phyloP scores from a whole-genome alignment of 2,888 invertebrate species.

The Ametastegia equiseti region DNA sequence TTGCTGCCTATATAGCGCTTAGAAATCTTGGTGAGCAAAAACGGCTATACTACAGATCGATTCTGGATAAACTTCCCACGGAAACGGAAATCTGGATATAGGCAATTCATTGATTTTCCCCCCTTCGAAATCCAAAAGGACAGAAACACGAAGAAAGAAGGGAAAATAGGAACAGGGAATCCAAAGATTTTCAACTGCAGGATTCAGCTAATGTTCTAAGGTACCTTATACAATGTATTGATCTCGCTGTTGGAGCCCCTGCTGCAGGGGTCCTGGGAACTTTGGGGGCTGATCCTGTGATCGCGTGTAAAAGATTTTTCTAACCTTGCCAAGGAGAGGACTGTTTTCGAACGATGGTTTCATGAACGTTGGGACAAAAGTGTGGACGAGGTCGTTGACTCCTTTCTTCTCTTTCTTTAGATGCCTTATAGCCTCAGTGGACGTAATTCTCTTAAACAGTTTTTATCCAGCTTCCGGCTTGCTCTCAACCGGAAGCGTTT shows the following conservation, averaged over 20 bases:
- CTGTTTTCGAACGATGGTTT: not conserved
- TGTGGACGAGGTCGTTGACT: not conserved
- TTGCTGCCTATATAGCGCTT: not conserved
- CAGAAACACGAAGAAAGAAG: not conserved
- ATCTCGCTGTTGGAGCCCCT: not conserved
- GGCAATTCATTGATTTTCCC: constrained; percentile 34
- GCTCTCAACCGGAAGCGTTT: constrained; percentile 68
- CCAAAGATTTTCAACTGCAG: not conserved
- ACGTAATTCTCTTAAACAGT: constrained; percentile 46
- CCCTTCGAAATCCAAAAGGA: constrained; percentile 1
- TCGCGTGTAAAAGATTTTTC: not conserved
- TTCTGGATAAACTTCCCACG: constrained; percentile 68
- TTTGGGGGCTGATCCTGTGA: not conserved
- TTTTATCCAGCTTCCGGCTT: constrained; percentile 66
- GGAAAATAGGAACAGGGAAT: too few relatives aligned
- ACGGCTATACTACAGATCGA: not conserved
- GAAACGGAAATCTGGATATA: constrained; percentile 65
- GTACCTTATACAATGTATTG: not conserved
- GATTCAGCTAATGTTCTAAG: constrained; percentile 5
- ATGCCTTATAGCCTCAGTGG: not conserved
- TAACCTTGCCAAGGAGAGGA: not conserved
- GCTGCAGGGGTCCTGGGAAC: not conserved
- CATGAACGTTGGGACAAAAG: not conserved
- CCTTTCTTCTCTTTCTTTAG: not conserved
- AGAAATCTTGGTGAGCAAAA: constrained; percentile 2